Conservation (phyloP, 2,888 invertebrate genomes). For the Nebria salina region DNA sequence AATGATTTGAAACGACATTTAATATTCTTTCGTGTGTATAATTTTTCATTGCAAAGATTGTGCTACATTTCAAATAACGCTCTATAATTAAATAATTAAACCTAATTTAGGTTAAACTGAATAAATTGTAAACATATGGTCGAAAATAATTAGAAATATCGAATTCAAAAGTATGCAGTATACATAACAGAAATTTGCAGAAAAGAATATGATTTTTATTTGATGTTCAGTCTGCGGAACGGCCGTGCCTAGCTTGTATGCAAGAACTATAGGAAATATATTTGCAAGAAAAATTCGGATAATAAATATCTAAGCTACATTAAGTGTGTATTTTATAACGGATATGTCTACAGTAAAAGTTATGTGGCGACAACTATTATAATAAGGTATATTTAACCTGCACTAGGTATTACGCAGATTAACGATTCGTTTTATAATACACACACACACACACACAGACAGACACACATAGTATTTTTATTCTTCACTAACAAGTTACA, state of each 20-base stretch:
- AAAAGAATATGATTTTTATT: neutral
- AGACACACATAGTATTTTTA: neutral
- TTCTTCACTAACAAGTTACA: neutral
- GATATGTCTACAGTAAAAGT: neutral
- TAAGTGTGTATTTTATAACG: neutral
- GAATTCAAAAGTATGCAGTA: neutral
- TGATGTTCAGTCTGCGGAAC: neutral
- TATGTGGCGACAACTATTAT: conserved; percentile 1
- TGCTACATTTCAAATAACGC: too few species aligned
- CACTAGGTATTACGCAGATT: neutral
- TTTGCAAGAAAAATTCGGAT: neutral
- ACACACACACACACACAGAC: neutral
- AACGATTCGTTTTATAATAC: neutral
- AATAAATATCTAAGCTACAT: neutral
- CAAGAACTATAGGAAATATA: neutral
- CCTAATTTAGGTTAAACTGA: too few species aligned
- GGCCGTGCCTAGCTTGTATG: neutral
- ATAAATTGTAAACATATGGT: too few species aligned
- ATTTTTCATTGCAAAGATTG: too few species aligned
- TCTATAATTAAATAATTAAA: too few species aligned
- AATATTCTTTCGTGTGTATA: too few species aligned
- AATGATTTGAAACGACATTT: too few species aligned
- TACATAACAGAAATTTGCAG: neutral
- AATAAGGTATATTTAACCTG: neutral
- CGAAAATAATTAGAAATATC: neutral